Evolutionary conservation across 2,797 vertebrate genomes (phyloP), one percentile per base, ranked within the genome.

Genomic region (Leptatherina wallacei): DNA sequence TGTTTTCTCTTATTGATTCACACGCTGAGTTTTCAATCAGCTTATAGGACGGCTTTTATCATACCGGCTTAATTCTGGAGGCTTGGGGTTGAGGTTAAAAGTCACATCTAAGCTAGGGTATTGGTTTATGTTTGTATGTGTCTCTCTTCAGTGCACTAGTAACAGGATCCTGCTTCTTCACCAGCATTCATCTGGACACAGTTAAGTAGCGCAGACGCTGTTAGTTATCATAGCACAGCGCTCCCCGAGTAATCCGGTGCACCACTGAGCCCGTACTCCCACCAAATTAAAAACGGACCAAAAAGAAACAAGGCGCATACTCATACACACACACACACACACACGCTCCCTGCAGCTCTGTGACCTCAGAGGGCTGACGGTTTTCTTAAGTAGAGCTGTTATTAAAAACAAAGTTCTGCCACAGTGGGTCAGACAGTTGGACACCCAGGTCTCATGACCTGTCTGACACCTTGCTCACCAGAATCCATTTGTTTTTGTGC

Each of bases 181-280:
- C 78, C 47, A 64, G 20, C 71, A 71, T 56, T 90, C 94, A 95
- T 94, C 91, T 95, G 94, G 93, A 91, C 85, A 69, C 69, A 78
- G 91, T 94, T 94, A 94, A 76, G 71, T 51, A 44, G 59, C 20
- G 69, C 85, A 91, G 92, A 91, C 81, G 60, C 71, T 74, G 89
- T 83, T 91, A 78, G 88, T 93, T 93, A 93, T 93, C 92, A 93
- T 88, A 92, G 91, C 88, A 89, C 84, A 54, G 68, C 81, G 77
- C 81, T 72, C 56, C 79, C 61, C 68, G 5, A 66, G 76, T 91
- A 92, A 93, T 92, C 88, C 84, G 71, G 77, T 27, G 65, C 51
- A 29, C 75, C 84, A 77, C 77, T 65, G 83, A 60, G 72, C 33
- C 65, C 40, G 68, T 69, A 85, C 81, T 80, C 82, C 71, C 76